Evolutionary conservation across 2,113 vertebrate genomes (phyloP).

Genomic region (Corynorhinus townsendii): DNA sequence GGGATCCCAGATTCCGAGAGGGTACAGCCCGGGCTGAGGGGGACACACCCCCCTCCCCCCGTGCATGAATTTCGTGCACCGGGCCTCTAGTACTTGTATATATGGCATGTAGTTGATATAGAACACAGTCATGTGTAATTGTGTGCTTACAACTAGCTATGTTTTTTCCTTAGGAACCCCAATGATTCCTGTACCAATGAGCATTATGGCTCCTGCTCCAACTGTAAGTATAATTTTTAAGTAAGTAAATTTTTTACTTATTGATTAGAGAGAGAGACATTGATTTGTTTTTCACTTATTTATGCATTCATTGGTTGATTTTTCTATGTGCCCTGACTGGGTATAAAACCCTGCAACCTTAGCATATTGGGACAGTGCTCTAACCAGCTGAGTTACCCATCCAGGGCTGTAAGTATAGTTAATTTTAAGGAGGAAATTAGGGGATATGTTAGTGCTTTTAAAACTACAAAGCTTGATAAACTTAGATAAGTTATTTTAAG

Average conservation of each 20-base stretch:
- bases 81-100: not conserved
- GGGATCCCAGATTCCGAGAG: too few species aligned
- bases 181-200: slow-evolving; percentile 99
- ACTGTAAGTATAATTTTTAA: slow-evolving; percentile 83
- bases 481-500: not conserved
- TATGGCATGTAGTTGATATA: not conserved
- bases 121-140: not conserved
- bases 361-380: not conserved
- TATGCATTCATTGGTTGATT: not conserved
- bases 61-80: too few species aligned
- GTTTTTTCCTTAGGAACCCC: slow-evolving; percentile 84
- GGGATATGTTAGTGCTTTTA: not conserved
- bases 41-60: too few species aligned
- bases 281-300: not conserved
- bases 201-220: slow-evolving; percentile 93
- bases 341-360: not conserved
- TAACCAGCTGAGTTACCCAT: not conserved
- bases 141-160: not conserved
- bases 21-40: too few species aligned
- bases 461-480: not conserved
- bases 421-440: not conserved
- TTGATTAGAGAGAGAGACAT: not conserved
- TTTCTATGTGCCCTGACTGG: not conserved
- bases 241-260: not conserved
- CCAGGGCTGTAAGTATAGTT: not conserved